A percentile compares a stretch with the other conserved stretches of the same genome.
Evolutionary conservation across 2,113 vertebrate species (phyloP).

Genomic region (Parus major): DNA sequence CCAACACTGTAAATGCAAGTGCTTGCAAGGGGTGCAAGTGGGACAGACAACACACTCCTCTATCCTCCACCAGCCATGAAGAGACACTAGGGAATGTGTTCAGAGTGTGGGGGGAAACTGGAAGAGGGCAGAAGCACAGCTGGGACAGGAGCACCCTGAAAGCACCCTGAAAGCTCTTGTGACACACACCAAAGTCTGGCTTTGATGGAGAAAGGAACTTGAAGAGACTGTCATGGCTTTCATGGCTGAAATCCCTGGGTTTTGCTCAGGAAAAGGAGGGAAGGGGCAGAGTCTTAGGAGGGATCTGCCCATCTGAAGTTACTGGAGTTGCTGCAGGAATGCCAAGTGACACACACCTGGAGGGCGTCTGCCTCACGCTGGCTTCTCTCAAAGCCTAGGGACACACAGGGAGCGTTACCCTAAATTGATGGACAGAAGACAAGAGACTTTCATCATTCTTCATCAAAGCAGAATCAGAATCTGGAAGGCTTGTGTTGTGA

Average conservation of each 20-base stretch:
- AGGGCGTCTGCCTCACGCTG: neutral
- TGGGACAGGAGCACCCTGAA: neutral
- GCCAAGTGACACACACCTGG: neutral
- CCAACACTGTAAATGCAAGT: neutral
- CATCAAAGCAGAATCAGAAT: slow-evolving; percentile 10
- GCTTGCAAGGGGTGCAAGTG: neutral
- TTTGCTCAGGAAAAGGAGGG: neutral
- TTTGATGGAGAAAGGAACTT: neutral
- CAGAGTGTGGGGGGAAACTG: neutral
- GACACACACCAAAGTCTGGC: neutral
- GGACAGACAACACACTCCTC: neutral
- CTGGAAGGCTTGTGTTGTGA: slow-evolving; percentile 9
- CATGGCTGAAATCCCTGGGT: neutral
- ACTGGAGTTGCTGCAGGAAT: neutral
- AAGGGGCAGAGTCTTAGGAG: neutral
- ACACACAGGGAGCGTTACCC: neutral
- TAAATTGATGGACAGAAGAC: neutral
- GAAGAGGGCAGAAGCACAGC: neutral
- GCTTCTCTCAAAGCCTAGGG: neutral
- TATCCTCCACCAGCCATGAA: fast-evolving
- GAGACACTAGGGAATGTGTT: neutral
- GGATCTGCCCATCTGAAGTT: neutral
- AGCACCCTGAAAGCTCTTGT: neutral
- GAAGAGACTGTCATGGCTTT: neutral
- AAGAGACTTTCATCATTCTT: neutral